Conservation (phyloP, 2,113 vertebrate genomes). For the Oophaga pumilio region DNA sequence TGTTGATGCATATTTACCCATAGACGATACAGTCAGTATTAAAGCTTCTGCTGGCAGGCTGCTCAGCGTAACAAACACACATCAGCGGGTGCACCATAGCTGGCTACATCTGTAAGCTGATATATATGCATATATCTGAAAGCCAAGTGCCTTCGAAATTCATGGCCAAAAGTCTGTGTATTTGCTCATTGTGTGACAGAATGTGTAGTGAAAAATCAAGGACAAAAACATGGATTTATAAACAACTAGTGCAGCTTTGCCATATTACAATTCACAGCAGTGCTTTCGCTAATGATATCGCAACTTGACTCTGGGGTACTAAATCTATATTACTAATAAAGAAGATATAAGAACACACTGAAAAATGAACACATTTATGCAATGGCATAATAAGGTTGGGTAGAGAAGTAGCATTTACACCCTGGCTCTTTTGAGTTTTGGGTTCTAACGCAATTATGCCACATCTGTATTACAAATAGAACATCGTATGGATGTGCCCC, state of each 20-base stretch:
- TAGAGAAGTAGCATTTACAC: background rate
- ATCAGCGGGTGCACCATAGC: constrained; percentile 20
- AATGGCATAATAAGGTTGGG: background rate
- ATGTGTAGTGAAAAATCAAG: background rate
- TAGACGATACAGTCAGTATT: constrained; percentile 27
- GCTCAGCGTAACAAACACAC: constrained; percentile 34
- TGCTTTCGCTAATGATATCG: background rate
- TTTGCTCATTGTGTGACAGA: background rate
- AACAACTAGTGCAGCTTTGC: background rate
- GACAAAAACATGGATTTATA: background rate
- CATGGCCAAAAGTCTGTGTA: background rate
- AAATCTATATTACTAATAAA: background rate
- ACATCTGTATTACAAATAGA: background rate
- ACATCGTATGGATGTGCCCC: background rate
- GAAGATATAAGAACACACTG: background rate
- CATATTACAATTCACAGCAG: background rate
- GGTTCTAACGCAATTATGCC: background rate
- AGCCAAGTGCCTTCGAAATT: background rate
- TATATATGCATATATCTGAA: constrained; percentile 35
- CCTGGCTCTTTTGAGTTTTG: background rate
- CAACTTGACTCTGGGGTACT: background rate
- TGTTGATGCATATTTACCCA: constrained; percentile 18
- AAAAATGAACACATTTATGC: background rate
- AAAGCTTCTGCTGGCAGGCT: constrained; percentile 22
- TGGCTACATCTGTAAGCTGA: constrained; percentile 33